Evolutionary conservation across 2,113 vertebrate species (phyloP).

Genomic region (Lanius collurio): DNA sequence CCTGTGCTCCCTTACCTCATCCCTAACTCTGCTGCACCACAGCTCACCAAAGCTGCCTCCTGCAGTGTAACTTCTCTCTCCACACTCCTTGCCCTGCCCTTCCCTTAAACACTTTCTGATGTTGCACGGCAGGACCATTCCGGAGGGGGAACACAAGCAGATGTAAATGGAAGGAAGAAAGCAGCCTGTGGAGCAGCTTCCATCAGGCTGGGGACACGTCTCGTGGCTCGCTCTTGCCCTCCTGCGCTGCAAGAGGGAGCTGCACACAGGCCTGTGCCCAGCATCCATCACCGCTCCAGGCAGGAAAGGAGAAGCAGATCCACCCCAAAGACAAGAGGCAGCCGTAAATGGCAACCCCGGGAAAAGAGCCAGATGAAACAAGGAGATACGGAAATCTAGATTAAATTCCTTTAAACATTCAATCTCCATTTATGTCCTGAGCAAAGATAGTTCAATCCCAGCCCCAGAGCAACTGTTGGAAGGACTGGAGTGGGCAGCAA

Average conservation of each 20-base stretch:
- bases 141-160: not conserved
- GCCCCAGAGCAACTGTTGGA: fast-evolving
- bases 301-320: not conserved
- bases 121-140: not conserved
- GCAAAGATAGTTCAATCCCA: not conserved
- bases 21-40: not conserved
- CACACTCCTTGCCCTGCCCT: not conserved
- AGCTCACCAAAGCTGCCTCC: not conserved
- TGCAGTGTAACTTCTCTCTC: not conserved
- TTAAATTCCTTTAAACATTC: not conserved
- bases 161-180: not conserved
- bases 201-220: not conserved
- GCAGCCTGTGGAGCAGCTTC: not conserved
- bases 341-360: not conserved
- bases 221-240: slow-evolving; percentile 46
- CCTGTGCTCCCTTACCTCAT: not conserved
- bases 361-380: not conserved
- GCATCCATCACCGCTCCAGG: not conserved
- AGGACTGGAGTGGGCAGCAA: not conserved
- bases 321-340: not conserved
- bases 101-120: not conserved
- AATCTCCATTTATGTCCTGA: not conserved
- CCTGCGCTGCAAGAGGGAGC: slow-evolving; percentile 35
- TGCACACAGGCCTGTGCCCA: not conserved
- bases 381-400: not conserved